Conservation (phyloP, 2,888 invertebrate genomes). For the Acleris laterana region DNA sequence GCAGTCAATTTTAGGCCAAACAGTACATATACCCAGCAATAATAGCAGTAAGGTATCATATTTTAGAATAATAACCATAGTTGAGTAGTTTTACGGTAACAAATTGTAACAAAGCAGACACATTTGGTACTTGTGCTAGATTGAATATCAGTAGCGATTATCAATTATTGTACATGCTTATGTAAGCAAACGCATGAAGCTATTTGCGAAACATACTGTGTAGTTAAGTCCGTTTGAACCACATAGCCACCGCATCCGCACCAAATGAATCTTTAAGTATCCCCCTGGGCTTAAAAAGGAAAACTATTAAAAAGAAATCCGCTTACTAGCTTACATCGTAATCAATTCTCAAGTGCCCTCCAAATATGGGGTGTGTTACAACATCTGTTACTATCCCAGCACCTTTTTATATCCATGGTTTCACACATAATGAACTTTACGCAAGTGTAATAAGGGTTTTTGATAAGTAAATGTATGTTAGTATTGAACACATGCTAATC, state of each 20-base stretch:
- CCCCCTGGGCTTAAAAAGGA: conserved; percentile 44
- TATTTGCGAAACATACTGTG: too few species aligned
- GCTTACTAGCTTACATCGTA: conserved; percentile 71
- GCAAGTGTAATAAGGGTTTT: conserved; percentile 26
- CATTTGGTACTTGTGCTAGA: too few species aligned
- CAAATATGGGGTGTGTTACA: conserved; percentile 70
- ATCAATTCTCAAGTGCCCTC: conserved; percentile 76
- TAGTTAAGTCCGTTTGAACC: neutral
- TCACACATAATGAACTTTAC: conserved; percentile 43
- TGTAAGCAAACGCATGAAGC: neutral
- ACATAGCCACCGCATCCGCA: conserved; percentile 12
- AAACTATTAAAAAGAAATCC: conserved; percentile 78
- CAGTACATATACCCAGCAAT: too few species aligned
- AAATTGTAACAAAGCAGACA: too few species aligned
- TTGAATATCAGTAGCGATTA: too few species aligned
- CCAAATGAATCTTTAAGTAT: conserved; percentile 27
- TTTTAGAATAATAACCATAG: too few species aligned
- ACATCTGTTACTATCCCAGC: conserved; percentile 67
- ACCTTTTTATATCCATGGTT: neutral
- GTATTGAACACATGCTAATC: conserved; percentile 24
- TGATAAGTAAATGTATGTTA: conserved; percentile 32
- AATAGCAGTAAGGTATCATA: too few species aligned
- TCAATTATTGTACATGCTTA: too few species aligned
- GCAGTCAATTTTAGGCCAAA: too few species aligned
- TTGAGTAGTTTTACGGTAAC: too few species aligned